Evolutionary conservation across 2,888 invertebrate genomes (phyloP).

Genomic region (Phymatocera aterrima): DNA sequence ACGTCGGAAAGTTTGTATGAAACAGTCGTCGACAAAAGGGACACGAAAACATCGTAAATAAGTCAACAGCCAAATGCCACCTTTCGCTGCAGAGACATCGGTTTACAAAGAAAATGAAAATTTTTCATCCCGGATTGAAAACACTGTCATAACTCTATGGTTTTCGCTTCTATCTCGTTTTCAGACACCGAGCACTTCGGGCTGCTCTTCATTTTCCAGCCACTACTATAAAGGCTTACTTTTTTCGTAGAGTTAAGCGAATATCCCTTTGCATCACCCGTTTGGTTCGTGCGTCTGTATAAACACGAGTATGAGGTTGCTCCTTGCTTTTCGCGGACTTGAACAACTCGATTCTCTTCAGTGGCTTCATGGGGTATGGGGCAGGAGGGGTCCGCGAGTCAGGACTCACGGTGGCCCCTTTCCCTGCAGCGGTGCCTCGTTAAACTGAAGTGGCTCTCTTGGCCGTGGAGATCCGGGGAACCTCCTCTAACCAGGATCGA

Average conservation of each 20-base stretch:
- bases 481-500: constrained; percentile 55
- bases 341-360: constrained; percentile 49
- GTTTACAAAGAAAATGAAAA: neutral
- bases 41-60: neutral
- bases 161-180: neutral
- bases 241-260: neutral
- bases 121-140: neutral
- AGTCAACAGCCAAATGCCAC: neutral
- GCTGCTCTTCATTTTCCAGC: too few relatives aligned
- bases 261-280: neutral
- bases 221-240: neutral
- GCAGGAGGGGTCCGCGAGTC: constrained; percentile 31
- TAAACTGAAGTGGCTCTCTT: constrained; percentile 44
- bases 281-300: constrained; percentile 38
- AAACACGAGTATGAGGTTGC: neutral
- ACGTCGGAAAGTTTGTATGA: constrained; percentile 3
- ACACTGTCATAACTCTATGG: neutral
- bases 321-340: constrained; percentile 43
- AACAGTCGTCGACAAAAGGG: neutral
- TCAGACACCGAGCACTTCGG: neutral
- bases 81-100: neutral
- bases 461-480: constrained; percentile 25
- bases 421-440: constrained; percentile 49
- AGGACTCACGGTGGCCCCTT: constrained; percentile 56
- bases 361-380: constrained; percentile 50